Evolutionary conservation across 2,888 invertebrate species (phyloP), one percentile per base, ranked within the genome.

Genomic region (Rotaria sp.): DNA sequence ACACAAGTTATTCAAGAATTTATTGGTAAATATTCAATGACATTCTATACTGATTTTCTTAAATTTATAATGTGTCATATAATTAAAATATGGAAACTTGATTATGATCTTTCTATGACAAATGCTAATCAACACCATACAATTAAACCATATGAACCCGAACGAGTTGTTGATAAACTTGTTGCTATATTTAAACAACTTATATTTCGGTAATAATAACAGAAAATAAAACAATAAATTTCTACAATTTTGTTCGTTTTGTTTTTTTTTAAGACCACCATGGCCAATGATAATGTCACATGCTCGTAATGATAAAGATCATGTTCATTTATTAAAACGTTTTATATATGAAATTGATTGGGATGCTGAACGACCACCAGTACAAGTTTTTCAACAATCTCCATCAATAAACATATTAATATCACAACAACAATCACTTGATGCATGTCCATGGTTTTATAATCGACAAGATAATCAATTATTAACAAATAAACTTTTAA

Each of bases 241-340:
- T 15, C 7, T 21, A 21, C 24, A 15, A 30, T 45, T 45, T 13
- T 45, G 21, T 75, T 21, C 21, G 10, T 41, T 21, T 0, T 75
- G 24, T 10, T 75, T 75, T 38, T 7, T 1, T 11, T 80, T 41
- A n/a, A 80, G 80, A 80, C 80, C 80, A 80, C 80, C 80, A n/a
- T 80, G 80, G 80, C 45, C 41, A 45, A 80, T 45, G 45, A 80
- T 80, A 3, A 80, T 80, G 80, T 80, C 80, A 13, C 80, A 80
- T 80, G 24, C 80, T n/a, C 80, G 80, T n/a, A 80, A 80, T 45
- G 80, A 80, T n/a, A 80, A 80, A 80, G 80, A 80, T 80, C 80
- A 80, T 80, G n/a, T 80, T 26, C 45, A 45, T 80, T 41, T 80
- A 80, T 45, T 80, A 45, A 80, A 80, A 41, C 80, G 80, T 80